phyloP scores from a whole-genome alignment of 2,113 vertebrate genomes.

The Lethenteron camtschaticum region DNA sequence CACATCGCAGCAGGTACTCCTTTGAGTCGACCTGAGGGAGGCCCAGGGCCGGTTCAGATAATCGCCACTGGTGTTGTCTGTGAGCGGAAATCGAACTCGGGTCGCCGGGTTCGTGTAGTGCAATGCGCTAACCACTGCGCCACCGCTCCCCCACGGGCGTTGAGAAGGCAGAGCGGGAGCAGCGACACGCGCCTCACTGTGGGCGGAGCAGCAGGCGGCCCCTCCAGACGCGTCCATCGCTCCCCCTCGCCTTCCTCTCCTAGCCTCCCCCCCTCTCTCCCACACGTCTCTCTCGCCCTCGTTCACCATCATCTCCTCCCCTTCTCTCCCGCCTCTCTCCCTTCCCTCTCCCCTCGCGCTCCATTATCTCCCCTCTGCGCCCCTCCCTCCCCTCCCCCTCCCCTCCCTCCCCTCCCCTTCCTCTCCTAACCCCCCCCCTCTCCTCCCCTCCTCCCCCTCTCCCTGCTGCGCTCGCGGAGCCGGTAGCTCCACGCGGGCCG shows the following conservation, averaged over 20 bases:
- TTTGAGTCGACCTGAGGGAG: slow-evolving; percentile 13
- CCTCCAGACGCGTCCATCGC: slow-evolving; percentile 12
- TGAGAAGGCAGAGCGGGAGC: slow-evolving; percentile 14
- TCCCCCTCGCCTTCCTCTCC: slow-evolving; percentile 17
- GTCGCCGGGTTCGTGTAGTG: slow-evolving; percentile 17
- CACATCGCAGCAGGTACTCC: no score
- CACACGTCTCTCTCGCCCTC: not conserved
- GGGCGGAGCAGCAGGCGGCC: slow-evolving; percentile 21
- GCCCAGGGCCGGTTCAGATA: slow-evolving; percentile 12
- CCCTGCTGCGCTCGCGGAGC: not conserved
- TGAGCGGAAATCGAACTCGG: slow-evolving; percentile 16
- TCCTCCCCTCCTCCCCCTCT: not conserved
- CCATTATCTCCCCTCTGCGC: slow-evolving; percentile 12
- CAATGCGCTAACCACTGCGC: slow-evolving; percentile 16
- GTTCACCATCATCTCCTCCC: slow-evolving; percentile 1
- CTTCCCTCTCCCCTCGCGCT: slow-evolving; percentile 12
- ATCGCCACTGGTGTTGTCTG: no score
- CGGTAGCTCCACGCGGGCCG: not conserved
- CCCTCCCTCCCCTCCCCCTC: not conserved
- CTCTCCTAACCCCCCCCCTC: not conserved
- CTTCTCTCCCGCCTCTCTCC: slow-evolving; percentile 17
- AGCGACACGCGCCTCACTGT: slow-evolving; percentile 19
- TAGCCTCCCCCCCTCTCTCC: slow-evolving; percentile 10
- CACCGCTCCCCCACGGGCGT: slow-evolving; percentile 17
- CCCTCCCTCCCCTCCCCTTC: slow-evolving; percentile 8